Conservation (phyloP, 2,113 vertebrate genomes). For the Aythya baeri region DNA sequence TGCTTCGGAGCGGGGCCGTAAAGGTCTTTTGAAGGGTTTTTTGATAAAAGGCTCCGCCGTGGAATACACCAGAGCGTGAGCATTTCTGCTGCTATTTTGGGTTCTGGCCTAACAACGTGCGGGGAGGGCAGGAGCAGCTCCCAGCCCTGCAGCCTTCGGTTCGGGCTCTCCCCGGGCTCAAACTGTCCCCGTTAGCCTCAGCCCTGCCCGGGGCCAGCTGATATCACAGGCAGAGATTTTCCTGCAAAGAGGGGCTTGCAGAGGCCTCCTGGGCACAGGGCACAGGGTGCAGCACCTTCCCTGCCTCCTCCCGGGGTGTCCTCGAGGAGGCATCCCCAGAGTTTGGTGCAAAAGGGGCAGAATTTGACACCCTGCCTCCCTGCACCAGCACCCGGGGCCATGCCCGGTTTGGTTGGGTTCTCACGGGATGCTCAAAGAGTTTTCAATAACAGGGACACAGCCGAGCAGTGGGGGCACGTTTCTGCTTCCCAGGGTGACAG, state of each 20-base stretch:
- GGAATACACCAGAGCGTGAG: neutral
- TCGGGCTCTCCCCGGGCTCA: fast-evolving
- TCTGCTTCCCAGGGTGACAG: neutral
- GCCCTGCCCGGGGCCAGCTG: too few species aligned
- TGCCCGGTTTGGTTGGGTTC: too few species aligned
- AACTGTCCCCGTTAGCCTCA: neutral
- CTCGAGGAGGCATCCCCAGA: too few species aligned
- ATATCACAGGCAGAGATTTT: neutral
- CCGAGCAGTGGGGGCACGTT: neutral
- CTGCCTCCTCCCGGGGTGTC: too few species aligned
- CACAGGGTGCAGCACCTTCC: too few species aligned
- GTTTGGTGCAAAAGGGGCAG: neutral
- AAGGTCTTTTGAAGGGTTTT: neutral
- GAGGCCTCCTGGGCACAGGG: too few species aligned
- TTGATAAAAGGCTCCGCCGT: neutral
- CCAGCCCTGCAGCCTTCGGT: fast-evolving
- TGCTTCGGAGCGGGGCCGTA: neutral
- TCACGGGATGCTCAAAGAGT: too few species aligned
- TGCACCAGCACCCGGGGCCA: too few species aligned
- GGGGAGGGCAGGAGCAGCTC: neutral
- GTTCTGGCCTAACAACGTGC: neutral
- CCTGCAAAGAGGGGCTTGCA: neutral
- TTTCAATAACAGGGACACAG: too few species aligned
- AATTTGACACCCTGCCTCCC: neutral
- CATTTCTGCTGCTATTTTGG: neutral